Evolutionary conservation across 1,140 invertebrate species (phyloP).

Genomic region (Bathynomus jamesi): DNA sequence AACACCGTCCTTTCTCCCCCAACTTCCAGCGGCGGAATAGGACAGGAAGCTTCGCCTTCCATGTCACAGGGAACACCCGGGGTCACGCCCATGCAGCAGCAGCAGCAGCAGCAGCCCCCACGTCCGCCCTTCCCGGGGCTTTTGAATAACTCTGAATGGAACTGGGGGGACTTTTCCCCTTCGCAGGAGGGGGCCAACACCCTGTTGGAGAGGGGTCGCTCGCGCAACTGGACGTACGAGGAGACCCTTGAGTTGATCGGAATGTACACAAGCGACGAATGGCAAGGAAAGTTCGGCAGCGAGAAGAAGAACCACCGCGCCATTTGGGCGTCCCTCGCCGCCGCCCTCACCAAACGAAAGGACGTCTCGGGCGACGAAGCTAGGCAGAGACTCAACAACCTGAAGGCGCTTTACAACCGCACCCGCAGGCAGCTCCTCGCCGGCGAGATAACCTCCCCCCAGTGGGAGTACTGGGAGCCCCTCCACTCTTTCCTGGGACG

Average conservation of each 20-base stretch:
- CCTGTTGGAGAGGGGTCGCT: conserved; percentile 30
- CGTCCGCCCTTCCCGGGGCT: conserved; percentile 17
- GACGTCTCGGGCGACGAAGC: conserved; percentile 36
- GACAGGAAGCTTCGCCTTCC: conserved; percentile 1
- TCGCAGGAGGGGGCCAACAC: conserved; percentile 21
- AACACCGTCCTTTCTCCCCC: neutral
- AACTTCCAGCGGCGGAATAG: conserved; percentile 16
- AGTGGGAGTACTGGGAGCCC: conserved; percentile 37
- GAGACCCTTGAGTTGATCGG: conserved; percentile 32
- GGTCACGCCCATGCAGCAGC: neutral
- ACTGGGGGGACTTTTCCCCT: neutral
- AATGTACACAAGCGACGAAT: conserved; percentile 35
- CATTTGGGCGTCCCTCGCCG: conserved; percentile 32
- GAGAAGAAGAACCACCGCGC: conserved; percentile 37
- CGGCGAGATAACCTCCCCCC: conserved; percentile 31
- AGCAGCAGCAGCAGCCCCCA: neutral
- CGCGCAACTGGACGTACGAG: conserved; percentile 36
- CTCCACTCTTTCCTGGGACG: conserved; percentile 31
- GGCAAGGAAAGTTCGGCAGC: conserved; percentile 35
- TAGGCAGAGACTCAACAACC: conserved; percentile 34
- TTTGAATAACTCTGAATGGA: conserved; percentile 14
- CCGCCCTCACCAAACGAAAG: conserved; percentile 28
- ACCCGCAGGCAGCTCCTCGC: conserved; percentile 33
- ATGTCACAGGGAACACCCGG: neutral
- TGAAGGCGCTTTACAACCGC: conserved; percentile 36